Evolutionary conservation across 2,797 vertebrate species (phyloP).

Genomic region (Anableps anableps): DNA sequence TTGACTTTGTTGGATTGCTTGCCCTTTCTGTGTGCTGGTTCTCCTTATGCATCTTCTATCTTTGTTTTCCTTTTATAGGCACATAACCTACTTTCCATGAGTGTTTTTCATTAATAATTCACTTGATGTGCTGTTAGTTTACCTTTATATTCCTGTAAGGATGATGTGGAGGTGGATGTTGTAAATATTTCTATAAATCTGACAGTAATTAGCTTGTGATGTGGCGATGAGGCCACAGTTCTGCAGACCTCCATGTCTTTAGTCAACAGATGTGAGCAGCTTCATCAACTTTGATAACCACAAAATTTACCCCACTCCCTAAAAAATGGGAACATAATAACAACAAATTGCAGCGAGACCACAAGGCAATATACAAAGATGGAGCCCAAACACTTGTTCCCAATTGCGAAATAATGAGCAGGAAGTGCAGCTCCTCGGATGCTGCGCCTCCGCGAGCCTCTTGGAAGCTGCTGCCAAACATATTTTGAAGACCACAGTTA

Average conservation of each 20-base stretch:
- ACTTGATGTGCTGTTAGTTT: conserved; percentile 21
- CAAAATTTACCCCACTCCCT: conserved; percentile 44
- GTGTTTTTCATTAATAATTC: conserved; percentile 37
- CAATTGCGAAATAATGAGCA: conserved; percentile 60
- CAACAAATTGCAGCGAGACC: conserved; percentile 65
- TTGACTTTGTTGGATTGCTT: conserved; percentile 1
- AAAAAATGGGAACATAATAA: conserved; percentile 61
- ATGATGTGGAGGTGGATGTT: conserved; percentile 11
- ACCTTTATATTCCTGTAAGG: conserved; percentile 5
- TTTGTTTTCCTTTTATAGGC: neutral
- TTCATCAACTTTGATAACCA: conserved; percentile 51
- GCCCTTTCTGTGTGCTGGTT: neutral
- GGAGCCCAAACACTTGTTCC: conserved; percentile 57
- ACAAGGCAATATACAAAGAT: conserved; percentile 61
- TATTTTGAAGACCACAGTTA: conserved; percentile 67
- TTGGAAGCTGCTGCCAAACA: conserved; percentile 69
- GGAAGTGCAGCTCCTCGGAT: conserved; percentile 31
- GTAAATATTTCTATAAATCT: conserved; percentile 34
- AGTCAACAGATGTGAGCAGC: conserved; percentile 26
- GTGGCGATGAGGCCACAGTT: conserved; percentile 1
- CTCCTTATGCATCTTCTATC: neutral
- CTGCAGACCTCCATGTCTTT: conserved; percentile 8
- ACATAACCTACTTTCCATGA: conserved; percentile 24
- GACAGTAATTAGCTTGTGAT: conserved; percentile 35
- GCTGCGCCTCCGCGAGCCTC: conserved; percentile 29